Base-by-base conservation (phyloP, 2,888 invertebrate genomes). In the Danaus chrysippus region DNA sequence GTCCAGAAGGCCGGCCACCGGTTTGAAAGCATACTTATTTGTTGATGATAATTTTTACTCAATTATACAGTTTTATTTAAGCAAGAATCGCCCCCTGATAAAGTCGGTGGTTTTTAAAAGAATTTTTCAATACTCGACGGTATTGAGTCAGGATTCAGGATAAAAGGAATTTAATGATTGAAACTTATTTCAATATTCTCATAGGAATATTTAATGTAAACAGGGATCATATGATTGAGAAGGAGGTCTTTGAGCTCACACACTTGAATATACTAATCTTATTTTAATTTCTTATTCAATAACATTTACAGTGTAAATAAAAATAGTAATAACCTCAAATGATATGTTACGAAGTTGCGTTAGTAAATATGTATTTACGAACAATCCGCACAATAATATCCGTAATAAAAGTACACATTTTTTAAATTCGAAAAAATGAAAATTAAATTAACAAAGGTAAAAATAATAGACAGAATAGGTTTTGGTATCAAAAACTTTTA, bases 81-180 rank as follows among this genome's bases (percentile, higher is more conserved):
- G 11, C 55, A 42, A 58, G 56, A 42, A 62, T 57, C 68, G 69
- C 70, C 69, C 69, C 10, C 13, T 46, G 17, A 49, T 49, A 49
- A 49, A 10, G 49, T 17, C 17, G 49, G 49, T 49, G 15, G 17
- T 49, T 49, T 17, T 69, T 73, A 69, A 75, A 81, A 78, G 82
- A 82, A 83, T 84, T 83, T 82, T 75, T 75, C 81, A 80, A 86
- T 86, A 82, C 84, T 83, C 78, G 80, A 71, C 73, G 75, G 73
- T 76, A 81, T 82, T 79, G 76, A 79, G 79, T 79, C 81, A 81
- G 79, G 78, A 76, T 79, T 81, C 79, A 70, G 73, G 76, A 73
- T 74, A 69, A 75, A 76, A 74, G 74, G 81, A 81, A 82, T 83
- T 78, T 71, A 74, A 73, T 76, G 74, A 83, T 82, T 83, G 79